phyloP scores from a whole-genome alignment of 2,888 invertebrate species.

The Malacosoma neustria region DNA sequence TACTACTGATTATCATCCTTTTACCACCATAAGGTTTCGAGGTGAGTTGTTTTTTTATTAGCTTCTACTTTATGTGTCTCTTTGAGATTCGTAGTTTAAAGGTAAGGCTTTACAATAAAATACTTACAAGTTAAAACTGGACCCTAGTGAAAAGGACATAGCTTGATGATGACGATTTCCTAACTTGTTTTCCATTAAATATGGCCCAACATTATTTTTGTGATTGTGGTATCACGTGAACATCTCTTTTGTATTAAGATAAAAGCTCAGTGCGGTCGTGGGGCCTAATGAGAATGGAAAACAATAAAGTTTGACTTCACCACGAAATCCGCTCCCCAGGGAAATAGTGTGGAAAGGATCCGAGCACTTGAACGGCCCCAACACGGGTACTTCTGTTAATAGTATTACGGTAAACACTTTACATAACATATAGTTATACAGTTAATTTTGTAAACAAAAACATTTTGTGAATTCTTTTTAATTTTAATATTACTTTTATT shows the following conservation, averaged over 20 bases:
- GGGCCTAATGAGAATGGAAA: constrained; percentile 32
- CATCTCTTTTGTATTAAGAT: constrained; percentile 12
- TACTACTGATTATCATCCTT: too few relatives aligned
- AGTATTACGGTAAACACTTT: constrained; percentile 4
- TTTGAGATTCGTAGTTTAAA: too few relatives aligned
- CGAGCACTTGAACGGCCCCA: constrained; percentile 19
- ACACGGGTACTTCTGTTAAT: constrained; percentile 11
- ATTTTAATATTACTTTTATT: too few relatives aligned
- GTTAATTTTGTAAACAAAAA: not conserved
- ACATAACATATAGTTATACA: not conserved
- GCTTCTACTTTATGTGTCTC: too few relatives aligned
- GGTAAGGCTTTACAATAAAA: too few relatives aligned
- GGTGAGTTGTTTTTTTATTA: too few relatives aligned
- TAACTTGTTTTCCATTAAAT: too few relatives aligned
- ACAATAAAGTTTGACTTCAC: constrained; percentile 21
- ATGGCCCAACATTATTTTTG: too few relatives aligned
- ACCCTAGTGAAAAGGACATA: too few relatives aligned
- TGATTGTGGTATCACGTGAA: not conserved
- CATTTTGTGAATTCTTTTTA: not conserved
- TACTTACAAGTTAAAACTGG: too few relatives aligned
- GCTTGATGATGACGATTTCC: too few relatives aligned
- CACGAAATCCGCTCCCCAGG: constrained; percentile 27
- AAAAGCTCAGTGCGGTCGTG: constrained; percentile 19
- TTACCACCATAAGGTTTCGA: too few relatives aligned
- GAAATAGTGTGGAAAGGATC: constrained; percentile 28